Percentiles rank a stretch among this genome's conserved stretches.
phyloP scores from a whole-genome alignment of 2,797 vertebrate genomes.

The Petrocephalus schoutedeni region DNA sequence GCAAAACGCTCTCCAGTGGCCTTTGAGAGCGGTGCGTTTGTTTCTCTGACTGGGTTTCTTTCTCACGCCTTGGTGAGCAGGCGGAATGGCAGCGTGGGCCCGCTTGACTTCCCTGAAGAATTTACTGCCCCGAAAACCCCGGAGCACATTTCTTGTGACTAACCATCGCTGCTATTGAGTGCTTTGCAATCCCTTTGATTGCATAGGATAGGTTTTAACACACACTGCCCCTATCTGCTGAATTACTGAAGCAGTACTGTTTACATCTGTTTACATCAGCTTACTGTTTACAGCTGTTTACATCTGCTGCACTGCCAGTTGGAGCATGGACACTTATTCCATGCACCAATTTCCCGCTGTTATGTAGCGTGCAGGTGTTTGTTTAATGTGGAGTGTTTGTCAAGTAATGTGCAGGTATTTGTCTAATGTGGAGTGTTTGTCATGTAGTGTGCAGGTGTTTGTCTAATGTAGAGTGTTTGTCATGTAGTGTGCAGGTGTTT shows the following conservation, averaged over 20 bases:
- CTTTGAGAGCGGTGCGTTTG: constrained; percentile 5
- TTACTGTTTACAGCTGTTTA: background rate
- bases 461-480: background rate
- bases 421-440: background rate
- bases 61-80: constrained; percentile 1
- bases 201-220: background rate
- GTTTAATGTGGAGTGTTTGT: background rate
- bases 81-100: background rate
- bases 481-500: background rate
- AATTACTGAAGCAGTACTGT: background rate
- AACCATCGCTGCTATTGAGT: background rate
- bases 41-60: background rate
- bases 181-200: background rate
- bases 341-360: background rate
- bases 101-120: background rate
- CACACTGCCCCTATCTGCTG: background rate
- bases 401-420: background rate
- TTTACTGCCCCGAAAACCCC: background rate
- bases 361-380: background rate
- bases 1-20: background rate
- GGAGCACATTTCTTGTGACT: background rate
- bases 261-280: background rate
- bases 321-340: background rate
- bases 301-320: background rate
- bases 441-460: background rate